Evolutionary conservation across 2,888 invertebrate species (phyloP), one percentile per base, ranked within the genome.

Genomic region (Tyria jacobaeae): DNA sequence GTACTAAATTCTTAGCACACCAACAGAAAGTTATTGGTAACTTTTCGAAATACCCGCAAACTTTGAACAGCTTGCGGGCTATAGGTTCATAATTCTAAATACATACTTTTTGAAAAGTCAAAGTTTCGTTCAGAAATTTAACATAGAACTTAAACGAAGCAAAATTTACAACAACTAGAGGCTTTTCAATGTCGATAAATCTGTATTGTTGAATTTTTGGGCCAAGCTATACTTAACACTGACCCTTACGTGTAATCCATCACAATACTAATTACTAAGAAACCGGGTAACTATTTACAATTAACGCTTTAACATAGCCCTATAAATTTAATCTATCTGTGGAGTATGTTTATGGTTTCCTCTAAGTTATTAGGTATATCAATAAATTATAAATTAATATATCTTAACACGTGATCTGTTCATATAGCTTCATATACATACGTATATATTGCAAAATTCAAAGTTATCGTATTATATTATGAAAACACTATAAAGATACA

Each of bases 271-370:
- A 73, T 67, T 39, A 60, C 66, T 75, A 75, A 52, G 61, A 67
- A 54, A 66, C 47, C 31, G 56, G 60, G 35, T 68, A 62, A 69
- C 58, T 78, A 75, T 78, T 68, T 78, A 78, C 77, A 78, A 10
- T 53, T 48, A 78, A 79, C 73, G 64, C 75, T 72, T 77, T 70
- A 75, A 77, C 73, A 76, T 57, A 44, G n/a, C 5, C 66, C 68
- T 73, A 70, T 12, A 35, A 58, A 52, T 61, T n/a, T 52, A 66
- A 66, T 66, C 50, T 62, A 68, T 51, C 31, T 53, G 57, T 59
- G 49, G 55, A 67, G 49, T 73, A 74, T 66, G 68, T 70, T 60
- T 41, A 60, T 68, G 64, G 57, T 70, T 70, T 57, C 44, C 57
- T 44, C 61, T 73, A 70, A 52, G 48, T 50, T 39, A 24, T 14